Conservation (phyloP, 2,888 invertebrate genomes). For the Neria commutata region DNA sequence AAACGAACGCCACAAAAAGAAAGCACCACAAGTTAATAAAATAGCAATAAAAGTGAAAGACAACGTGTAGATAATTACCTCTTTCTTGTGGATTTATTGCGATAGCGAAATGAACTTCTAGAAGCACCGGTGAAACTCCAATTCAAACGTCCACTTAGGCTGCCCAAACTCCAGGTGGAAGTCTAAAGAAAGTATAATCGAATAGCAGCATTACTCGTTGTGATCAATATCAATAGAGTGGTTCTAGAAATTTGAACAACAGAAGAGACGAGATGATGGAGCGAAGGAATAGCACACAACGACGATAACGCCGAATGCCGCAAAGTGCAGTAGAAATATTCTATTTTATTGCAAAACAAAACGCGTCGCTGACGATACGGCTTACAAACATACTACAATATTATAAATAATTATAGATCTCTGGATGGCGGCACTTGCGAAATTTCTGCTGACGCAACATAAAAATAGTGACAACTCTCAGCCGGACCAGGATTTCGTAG, state of each 20-base stretch:
- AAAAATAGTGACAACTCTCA: too few species aligned
- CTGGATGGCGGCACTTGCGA: too few species aligned
- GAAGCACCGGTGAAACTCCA: conserved; percentile 45
- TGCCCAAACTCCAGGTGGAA: conserved; percentile 54
- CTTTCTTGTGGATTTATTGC: conserved; percentile 42
- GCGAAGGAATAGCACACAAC: conserved; percentile 1
- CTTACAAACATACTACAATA: not conserved
- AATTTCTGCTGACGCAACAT: too few species aligned
- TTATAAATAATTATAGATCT: not conserved
- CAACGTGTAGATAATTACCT: conserved; percentile 32
- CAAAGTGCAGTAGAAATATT: too few species aligned
- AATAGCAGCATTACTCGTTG: too few species aligned
- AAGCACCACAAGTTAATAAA: conserved; percentile 8
- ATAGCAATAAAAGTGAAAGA: conserved; percentile 3
- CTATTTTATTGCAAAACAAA: too few species aligned
- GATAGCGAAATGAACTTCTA: conserved; percentile 42
- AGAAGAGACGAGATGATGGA: not conserved
- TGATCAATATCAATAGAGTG: too few species aligned
- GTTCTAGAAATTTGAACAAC: too few species aligned
- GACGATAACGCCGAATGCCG: not conserved
- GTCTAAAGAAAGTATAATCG: conserved; percentile 32
- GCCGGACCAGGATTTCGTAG: too few species aligned
- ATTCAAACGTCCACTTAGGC: conserved; percentile 44
- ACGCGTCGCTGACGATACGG: not conserved
- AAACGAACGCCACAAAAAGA: conserved; percentile 15